These are phyloP conservation scores for Conchocele bisecta DNA, from an alignment of 2,888 invertebrate species.

Conservation along the genomic window DNA sequence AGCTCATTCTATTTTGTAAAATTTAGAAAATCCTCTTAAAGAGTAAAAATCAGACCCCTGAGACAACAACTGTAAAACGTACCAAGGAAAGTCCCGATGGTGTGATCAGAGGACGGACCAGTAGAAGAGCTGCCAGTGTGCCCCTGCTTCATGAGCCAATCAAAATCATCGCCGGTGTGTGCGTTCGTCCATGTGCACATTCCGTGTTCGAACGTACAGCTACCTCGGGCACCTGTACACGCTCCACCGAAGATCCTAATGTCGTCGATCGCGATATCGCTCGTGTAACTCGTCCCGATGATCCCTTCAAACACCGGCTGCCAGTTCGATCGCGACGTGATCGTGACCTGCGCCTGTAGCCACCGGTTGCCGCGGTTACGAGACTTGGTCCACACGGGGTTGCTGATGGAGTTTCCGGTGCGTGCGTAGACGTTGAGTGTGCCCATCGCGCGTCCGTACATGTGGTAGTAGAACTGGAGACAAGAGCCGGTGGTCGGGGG, in stretches of 20 bases:
- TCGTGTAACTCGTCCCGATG: constrained; percentile 62
- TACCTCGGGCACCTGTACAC: constrained; percentile 64
- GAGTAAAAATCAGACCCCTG: too few relatives aligned
- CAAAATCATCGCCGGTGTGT: constrained; percentile 57
- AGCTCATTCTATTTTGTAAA: too few relatives aligned
- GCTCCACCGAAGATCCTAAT: constrained; percentile 69
- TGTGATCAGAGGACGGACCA: constrained; percentile 77
- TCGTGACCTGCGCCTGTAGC: constrained; percentile 64
- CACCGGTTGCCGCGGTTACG: constrained; percentile 71
- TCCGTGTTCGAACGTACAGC: constrained; percentile 73
- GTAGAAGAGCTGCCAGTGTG: constrained; percentile 70
- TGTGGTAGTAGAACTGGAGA: constrained; percentile 72
- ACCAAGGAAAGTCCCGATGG: constrained; percentile 69
- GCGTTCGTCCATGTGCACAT: constrained; percentile 70
- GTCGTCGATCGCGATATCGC: constrained; percentile 78
- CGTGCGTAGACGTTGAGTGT: constrained; percentile 62
- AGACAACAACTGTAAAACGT: too few relatives aligned
- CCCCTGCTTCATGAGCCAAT: constrained; percentile 70
- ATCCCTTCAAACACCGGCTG: constrained; percentile 76
- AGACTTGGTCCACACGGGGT: constrained; percentile 41
- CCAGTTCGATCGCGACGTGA: constrained; percentile 63
- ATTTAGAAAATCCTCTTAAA: too few relatives aligned
- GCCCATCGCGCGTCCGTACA: constrained; percentile 68
- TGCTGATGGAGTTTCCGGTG: constrained; percentile 49
- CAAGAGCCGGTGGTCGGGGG: constrained; percentile 58